phyloP scores from a whole-genome alignment of 2,113 vertebrate genomes.

The Felis chaus region DNA sequence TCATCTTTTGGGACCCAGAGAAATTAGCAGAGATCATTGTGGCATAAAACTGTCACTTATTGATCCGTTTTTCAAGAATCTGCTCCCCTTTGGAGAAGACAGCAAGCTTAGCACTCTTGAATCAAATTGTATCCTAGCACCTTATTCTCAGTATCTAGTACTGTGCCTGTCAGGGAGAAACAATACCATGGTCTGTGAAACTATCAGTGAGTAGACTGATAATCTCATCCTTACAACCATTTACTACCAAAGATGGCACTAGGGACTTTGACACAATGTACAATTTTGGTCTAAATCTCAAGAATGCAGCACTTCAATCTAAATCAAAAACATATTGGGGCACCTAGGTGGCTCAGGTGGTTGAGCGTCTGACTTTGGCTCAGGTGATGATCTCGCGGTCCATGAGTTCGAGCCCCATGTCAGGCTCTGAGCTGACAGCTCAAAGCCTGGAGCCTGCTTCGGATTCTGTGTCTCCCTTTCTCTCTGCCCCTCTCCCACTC shows the following conservation, averaged over 20 bases:
- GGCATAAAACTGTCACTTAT: background rate
- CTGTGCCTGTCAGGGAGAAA: background rate
- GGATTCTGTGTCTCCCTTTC: too few species aligned
- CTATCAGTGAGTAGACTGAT: background rate
- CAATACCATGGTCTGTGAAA: background rate
- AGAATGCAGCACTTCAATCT: background rate
- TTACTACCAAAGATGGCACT: background rate
- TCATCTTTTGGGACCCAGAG: background rate
- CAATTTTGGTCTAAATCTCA: background rate
- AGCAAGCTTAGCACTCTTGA: background rate
- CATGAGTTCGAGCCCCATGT: too few species aligned
- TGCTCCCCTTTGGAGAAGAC: background rate
- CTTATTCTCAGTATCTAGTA: background rate
- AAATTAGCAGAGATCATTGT: background rate
- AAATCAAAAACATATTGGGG: background rate
- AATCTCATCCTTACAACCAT: background rate
- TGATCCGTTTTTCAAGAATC: background rate
- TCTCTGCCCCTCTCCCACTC: too few species aligned
- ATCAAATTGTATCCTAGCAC: background rate
- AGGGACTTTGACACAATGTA: background rate
- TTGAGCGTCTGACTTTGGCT: too few species aligned
- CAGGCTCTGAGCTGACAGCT: too few species aligned
- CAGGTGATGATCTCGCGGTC: too few species aligned
- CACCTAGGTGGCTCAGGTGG: too few species aligned
- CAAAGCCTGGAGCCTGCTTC: too few species aligned